Evolutionary conservation across 2,113 vertebrate genomes (phyloP).

Genomic region (Pseudolaguvia tuberculata): DNA sequence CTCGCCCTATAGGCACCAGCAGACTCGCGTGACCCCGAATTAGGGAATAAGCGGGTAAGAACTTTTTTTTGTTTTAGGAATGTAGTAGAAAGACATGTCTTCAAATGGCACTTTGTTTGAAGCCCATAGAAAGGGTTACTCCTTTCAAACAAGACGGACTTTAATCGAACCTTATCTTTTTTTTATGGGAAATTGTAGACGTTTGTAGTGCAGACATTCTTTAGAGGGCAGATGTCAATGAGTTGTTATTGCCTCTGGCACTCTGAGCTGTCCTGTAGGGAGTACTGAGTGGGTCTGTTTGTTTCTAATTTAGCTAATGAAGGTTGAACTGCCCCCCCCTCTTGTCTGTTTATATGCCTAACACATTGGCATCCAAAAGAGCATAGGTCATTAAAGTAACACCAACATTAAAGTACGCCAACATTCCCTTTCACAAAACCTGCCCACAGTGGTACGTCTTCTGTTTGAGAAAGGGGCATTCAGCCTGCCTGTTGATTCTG

Average conservation of each 20-base stretch:
- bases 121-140: not conserved
- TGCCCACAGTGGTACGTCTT: constrained; percentile 29
- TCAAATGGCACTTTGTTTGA: not conserved
- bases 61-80: constrained; percentile 9
- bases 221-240: not conserved
- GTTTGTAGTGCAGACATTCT: not conserved
- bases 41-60: no score
- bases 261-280: not conserved
- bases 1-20: no score
- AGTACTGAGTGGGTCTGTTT: constrained; percentile 10
- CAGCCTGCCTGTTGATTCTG: constrained; percentile 7
- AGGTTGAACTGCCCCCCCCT: constrained; percentile 61
- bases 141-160: not conserved
- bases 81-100: not conserved
- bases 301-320: constrained; percentile 13
- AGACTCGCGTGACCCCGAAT: no score
- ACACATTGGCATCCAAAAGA: constrained; percentile 88
- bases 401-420: constrained; percentile 64
- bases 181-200: not conserved
- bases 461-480: constrained; percentile 10
- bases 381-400: constrained; percentile 84
- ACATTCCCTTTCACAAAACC: constrained; percentile 55
- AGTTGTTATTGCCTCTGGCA: not conserved
- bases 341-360: constrained; percentile 85
- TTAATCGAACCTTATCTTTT: no score